Evolutionary conservation across 2,888 invertebrate genomes (phyloP).

Genomic region (Tanypteryx hageni): DNA sequence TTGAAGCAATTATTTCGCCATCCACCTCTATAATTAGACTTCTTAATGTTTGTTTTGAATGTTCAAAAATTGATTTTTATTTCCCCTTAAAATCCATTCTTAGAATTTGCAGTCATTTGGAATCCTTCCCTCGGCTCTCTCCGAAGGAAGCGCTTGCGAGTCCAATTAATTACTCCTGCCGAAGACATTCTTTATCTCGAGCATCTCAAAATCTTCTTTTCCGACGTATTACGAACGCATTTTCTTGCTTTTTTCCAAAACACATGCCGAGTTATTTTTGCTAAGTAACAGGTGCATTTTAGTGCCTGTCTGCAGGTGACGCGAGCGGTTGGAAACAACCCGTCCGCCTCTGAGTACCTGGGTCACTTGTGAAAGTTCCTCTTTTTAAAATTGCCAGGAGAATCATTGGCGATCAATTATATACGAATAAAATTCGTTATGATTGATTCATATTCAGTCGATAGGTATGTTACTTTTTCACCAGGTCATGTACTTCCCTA

Average conservation of each 20-base stretch:
- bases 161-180: conserved; percentile 27
- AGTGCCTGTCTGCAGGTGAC: conserved; percentile 35
- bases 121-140: neutral
- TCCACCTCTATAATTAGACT: neutral
- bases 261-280: conserved; percentile 16
- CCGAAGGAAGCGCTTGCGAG: neutral
- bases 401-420: neutral
- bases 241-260: conserved; percentile 7
- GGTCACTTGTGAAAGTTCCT: conserved; percentile 9
- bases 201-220: conserved; percentile 22
- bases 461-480: neutral
- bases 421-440: too few species aligned
- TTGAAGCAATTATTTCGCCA: neutral
- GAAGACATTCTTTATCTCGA: neutral
- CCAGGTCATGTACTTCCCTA: neutral
- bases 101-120: neutral
- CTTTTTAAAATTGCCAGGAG: neutral
- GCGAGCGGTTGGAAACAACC: conserved; percentile 5
- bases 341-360: neutral
- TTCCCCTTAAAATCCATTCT: neutral
- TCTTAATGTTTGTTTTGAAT: too few species aligned
- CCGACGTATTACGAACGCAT: neutral
- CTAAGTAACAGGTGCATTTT: conserved; percentile 40
- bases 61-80: neutral
- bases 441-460: too few species aligned